Base-by-base conservation (phyloP, 2,888 invertebrate genomes). In the Steinernema hermaphroditum region DNA sequence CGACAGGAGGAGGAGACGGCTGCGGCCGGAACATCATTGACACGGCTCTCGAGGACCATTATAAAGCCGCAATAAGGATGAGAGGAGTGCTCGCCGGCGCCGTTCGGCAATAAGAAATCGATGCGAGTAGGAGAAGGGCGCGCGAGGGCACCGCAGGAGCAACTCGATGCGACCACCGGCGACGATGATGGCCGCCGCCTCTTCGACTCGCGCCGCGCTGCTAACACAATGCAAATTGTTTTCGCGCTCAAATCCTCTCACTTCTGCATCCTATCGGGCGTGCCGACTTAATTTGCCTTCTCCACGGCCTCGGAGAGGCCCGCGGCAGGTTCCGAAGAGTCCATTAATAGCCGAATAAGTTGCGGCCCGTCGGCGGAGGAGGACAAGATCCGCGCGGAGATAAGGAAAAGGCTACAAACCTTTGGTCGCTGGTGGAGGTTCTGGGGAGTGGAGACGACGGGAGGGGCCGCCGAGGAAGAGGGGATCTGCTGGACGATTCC, bases 1-100 rank as follows among this genome's bases (percentile, higher is more conserved):
- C 32, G 62, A 62, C 62, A 29, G 29, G 12, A 62, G 62, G 62
- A 29, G 62, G 62, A n/a, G n/a, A n/a, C n/a, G n/a, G n/a, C n/a
- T n/a, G n/a, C 62, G 62, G 62, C 16, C 62, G 62, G 62, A 62
- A 62, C 62, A 62, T 62, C 62, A 62, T 62, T 62, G 62, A 62
- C 62, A 62, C 62, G 62, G 62, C 32, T 62, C 62, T 62, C 62
- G 62, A 62, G 62, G 62, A 62, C 62, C 62, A 62, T 62, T 62
- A 62, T 62, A 62, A 62, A 62, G 62, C 62, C 62, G 62, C 62
- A 62, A 62, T 62, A 62, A 62, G 62, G 62, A 62, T 62, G 62
- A 62, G 62, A 29, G 62, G 62, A 62, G 62, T 32, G 29, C 27
- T 62, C 29, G 62, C 62, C 62, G 32, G 16, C 27, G 54, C 62